Percentiles rank a stretch among this genome's conserved stretches.
phyloP scores from a whole-genome alignment of 2,888 invertebrate genomes.

The Leptinotarsa juncta region DNA sequence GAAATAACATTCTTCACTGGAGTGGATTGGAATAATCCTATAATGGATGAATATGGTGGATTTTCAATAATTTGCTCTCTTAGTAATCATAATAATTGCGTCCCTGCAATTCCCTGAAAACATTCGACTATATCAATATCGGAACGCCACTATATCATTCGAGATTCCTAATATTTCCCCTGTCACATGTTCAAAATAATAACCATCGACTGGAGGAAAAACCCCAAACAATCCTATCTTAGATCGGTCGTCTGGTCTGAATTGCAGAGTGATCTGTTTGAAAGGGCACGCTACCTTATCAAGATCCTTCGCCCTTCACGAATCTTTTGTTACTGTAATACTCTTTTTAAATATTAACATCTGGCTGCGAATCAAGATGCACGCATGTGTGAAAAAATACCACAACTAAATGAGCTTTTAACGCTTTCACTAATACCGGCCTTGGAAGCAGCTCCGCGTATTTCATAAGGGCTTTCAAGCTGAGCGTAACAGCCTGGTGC shows the following conservation, averaged over 20 bases:
- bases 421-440: neutral
- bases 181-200: constrained; percentile 9
- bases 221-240: constrained; percentile 41
- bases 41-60: too few species aligned
- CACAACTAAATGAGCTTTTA: constrained; percentile 30
- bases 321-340: constrained; percentile 55
- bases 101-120: neutral
- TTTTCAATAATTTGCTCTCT: too few species aligned
- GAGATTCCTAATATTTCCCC: neutral
- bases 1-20: too few species aligned
- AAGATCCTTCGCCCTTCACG: constrained; percentile 50
- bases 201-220: constrained; percentile 12
- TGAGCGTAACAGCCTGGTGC: constrained; percentile 5
- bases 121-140: neutral
- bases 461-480: neutral
- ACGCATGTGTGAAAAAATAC: constrained; percentile 47
- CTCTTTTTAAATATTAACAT: constrained; percentile 59
- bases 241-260: constrained; percentile 41
- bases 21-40: too few species aligned
- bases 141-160: neutral
- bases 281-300: constrained; percentile 48
- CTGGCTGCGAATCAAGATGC: constrained; percentile 51
- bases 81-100: neutral
- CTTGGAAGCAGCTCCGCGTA: neutral
- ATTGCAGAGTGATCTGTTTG: constrained; percentile 41